phyloP scores from a whole-genome alignment of 2,797 vertebrate species.

The Megalops cyprinoides region DNA sequence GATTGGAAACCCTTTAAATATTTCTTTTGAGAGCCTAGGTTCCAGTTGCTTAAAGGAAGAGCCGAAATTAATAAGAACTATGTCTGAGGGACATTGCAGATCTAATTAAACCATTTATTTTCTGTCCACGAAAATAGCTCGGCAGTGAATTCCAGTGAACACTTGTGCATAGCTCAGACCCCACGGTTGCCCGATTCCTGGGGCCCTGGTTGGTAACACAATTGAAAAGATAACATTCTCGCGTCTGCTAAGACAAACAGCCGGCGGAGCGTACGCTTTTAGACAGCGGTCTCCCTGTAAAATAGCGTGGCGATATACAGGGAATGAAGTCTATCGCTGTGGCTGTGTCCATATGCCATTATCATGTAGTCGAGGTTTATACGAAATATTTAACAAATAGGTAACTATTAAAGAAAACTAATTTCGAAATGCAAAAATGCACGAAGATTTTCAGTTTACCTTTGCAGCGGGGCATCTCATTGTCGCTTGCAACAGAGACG shows the following conservation, averaged over 20 bases:
- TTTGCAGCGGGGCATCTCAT: too few species aligned
- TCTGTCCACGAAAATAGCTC: background rate
- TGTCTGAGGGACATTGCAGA: background rate
- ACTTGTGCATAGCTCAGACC: conserved; percentile 2
- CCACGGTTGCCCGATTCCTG: conserved; percentile 11
- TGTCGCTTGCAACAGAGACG: background rate
- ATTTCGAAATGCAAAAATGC: background rate
- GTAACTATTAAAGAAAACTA: background rate
- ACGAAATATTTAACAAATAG: background rate
- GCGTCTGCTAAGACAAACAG: conserved; percentile 12
- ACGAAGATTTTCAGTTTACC: background rate
- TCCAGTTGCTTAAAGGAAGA: background rate
- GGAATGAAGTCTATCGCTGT: background rate
- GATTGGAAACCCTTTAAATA: background rate
- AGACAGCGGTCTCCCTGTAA: background rate
- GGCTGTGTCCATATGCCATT: background rate
- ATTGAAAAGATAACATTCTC: conserved; percentile 23
- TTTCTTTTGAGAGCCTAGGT: background rate
- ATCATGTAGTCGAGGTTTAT: background rate
- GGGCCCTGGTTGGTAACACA: conserved; percentile 16
- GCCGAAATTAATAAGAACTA: background rate
- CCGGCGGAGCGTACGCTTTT: conserved; percentile 10
- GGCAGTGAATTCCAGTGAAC: background rate
- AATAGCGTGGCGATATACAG: background rate
- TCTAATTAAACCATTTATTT: background rate